These are phyloP conservation scores for Artibeus jamaicensis DNA, from an alignment of 2,797 vertebrate species.

Conservation along the genomic window DNA sequence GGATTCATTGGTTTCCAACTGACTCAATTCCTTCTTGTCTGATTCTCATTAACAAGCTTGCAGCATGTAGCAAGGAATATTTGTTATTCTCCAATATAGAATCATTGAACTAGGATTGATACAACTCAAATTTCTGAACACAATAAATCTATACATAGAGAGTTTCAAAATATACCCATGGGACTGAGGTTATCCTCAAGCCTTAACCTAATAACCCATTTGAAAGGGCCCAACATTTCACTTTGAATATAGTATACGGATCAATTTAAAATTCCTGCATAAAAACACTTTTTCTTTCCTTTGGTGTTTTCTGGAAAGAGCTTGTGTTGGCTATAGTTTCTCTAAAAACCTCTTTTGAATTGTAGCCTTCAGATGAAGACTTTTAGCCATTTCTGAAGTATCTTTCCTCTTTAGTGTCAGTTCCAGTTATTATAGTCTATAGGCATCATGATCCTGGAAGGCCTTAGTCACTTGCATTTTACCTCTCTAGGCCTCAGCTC, in stretches of 20 bases:
- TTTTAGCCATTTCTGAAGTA: background rate
- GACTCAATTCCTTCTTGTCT: background rate
- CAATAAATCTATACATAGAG: background rate
- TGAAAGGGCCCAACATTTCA: background rate
- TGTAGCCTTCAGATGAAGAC: background rate
- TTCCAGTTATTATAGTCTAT: background rate
- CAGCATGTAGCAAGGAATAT: background rate
- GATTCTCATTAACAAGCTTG: constrained; percentile 29
- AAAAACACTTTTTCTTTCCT: background rate
- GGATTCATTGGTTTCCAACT: constrained; percentile 20
- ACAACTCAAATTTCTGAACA: background rate
- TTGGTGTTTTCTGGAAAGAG: background rate
- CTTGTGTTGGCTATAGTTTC: constrained; percentile 30
- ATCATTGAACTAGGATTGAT: background rate
- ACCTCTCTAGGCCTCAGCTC: background rate
- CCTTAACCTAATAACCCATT: background rate
- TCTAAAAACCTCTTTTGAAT: constrained; percentile 26
- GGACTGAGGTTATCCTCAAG: background rate
- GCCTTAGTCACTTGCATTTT: background rate
- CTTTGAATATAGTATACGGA: background rate
- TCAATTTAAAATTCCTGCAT: background rate
- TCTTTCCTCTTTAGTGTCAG: constrained; percentile 20
- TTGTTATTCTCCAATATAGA: background rate
- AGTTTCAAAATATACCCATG: background rate
- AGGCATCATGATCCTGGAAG: background rate